Evolutionary conservation across 2,888 invertebrate species (phyloP).

Genomic region (Polymixis flavicincta): DNA sequence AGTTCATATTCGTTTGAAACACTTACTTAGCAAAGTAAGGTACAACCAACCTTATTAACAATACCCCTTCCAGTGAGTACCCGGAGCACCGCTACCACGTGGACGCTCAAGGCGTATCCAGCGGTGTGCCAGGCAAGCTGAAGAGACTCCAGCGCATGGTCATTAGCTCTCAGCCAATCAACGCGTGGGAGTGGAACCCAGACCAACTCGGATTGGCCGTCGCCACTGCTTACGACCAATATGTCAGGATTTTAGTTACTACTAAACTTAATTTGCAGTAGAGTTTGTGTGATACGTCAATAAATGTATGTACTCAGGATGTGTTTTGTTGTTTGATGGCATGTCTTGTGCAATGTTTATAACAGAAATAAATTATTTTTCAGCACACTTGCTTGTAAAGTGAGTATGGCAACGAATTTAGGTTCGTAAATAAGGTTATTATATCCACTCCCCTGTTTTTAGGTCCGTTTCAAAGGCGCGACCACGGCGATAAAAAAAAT

Average conservation of each 20-base stretch:
- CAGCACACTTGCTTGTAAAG: too few relatives aligned
- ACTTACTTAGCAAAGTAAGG: not conserved
- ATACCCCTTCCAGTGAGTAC: constrained; percentile 88
- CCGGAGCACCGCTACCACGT: constrained; percentile 94
- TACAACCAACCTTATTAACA: not conserved
- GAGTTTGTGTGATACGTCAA: not conserved
- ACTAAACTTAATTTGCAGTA: constrained; percentile 95
- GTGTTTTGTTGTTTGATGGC: constrained; percentile 1
- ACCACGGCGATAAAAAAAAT: too few relatives aligned
- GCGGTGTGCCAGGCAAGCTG: constrained; percentile 95
- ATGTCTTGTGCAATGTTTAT: constrained; percentile 12
- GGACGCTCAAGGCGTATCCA: constrained; percentile 93
- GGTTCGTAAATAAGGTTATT: too few relatives aligned
- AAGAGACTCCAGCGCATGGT: constrained; percentile 94
- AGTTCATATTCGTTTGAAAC: not conserved
- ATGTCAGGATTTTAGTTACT: constrained; percentile 95
- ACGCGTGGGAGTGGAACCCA: constrained; percentile 97
- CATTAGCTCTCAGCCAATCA: constrained; percentile 96
- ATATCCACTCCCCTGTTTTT: too few relatives aligned
- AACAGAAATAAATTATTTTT: not conserved
- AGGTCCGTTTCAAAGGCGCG: too few relatives aligned
- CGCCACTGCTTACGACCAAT: constrained; percentile 98
- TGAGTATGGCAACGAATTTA: too few relatives aligned
- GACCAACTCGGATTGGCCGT: constrained; percentile 97
- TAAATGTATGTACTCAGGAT: not conserved